These are phyloP conservation scores for Smutsia temminckii DNA, from an alignment of 2,797 vertebrate species.

Conservation along the genomic window DNA sequence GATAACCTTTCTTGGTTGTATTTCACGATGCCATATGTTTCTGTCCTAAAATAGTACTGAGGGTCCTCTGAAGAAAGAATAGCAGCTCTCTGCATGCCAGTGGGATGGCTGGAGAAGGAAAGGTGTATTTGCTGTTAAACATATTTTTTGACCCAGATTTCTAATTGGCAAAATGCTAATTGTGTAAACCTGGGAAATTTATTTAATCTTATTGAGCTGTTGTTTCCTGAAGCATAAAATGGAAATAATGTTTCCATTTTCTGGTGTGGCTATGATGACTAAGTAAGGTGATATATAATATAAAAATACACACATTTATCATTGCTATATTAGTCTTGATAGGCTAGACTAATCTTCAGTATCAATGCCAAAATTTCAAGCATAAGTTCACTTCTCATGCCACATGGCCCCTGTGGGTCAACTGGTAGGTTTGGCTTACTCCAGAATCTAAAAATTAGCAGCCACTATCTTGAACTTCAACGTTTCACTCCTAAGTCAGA, in stretches of 20 bases:
- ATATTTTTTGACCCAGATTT: constrained; percentile 40
- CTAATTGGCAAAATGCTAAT: constrained; percentile 49
- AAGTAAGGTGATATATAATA: background rate
- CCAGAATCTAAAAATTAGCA: background rate
- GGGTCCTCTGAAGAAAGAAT: constrained; percentile 68
- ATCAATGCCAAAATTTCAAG: background rate
- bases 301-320: background rate
- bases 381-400: background rate
- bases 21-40: constrained; percentile 78
- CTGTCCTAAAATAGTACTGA: constrained; percentile 62
- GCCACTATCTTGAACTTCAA: background rate
- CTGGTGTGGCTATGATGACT: background rate
- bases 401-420: background rate
- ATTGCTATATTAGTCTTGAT: background rate
- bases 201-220: constrained; percentile 29
- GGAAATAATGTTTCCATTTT: constrained; percentile 16
- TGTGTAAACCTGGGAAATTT: background rate
- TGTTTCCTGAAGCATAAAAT: constrained; percentile 41
- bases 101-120: constrained; percentile 35
- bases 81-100: background rate
- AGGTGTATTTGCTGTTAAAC: constrained; percentile 22
- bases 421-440: background rate
- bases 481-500: accelerated
- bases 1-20: constrained; percentile 77
- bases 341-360: background rate